Conservation (phyloP, 1,140 invertebrate genomes). For the Bombus haemorrhoidalis region DNA sequence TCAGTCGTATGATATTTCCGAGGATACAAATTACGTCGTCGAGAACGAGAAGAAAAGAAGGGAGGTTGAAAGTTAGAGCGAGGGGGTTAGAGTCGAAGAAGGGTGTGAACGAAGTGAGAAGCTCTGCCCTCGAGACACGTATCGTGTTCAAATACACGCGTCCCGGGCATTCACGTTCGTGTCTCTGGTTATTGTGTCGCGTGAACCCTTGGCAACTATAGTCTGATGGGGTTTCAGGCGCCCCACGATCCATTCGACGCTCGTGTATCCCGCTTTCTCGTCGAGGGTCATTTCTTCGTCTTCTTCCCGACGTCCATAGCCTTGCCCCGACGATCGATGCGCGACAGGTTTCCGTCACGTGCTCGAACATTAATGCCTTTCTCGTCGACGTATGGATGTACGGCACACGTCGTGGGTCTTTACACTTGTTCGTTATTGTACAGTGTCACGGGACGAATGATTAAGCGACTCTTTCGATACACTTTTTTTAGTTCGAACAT, state of each 20-base stretch:
- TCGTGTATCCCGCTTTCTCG: neutral
- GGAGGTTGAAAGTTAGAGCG: neutral
- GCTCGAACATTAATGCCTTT: conserved; percentile 27
- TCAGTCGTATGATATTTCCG: neutral
- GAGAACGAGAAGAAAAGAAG: neutral
- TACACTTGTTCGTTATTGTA: conserved; percentile 1
- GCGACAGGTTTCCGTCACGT: conserved; percentile 45
- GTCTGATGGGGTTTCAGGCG: conserved; percentile 53
- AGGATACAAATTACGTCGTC: conserved; percentile 9
- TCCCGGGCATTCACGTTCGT: neutral
- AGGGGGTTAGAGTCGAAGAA: neutral
- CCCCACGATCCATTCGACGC: conserved; percentile 24
- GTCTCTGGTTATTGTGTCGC: conserved; percentile 39
- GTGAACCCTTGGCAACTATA: conserved; percentile 30
- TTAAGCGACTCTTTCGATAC: neutral
- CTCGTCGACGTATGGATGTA: conserved; percentile 4
- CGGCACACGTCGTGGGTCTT: neutral
- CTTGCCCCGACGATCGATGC: conserved; percentile 35
- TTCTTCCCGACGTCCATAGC: conserved; percentile 13
- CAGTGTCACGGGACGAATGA: neutral
- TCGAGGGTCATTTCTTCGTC: conserved; percentile 55
- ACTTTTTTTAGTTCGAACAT: neutral
- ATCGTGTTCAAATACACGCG: conserved; percentile 32
- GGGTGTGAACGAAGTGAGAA: conserved; percentile 24
- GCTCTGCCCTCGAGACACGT: conserved; percentile 35